Evolutionary conservation across 2,888 invertebrate genomes (phyloP), one percentile per base, ranked within the genome.

Genomic region (Acanthoscelides obtectus): DNA sequence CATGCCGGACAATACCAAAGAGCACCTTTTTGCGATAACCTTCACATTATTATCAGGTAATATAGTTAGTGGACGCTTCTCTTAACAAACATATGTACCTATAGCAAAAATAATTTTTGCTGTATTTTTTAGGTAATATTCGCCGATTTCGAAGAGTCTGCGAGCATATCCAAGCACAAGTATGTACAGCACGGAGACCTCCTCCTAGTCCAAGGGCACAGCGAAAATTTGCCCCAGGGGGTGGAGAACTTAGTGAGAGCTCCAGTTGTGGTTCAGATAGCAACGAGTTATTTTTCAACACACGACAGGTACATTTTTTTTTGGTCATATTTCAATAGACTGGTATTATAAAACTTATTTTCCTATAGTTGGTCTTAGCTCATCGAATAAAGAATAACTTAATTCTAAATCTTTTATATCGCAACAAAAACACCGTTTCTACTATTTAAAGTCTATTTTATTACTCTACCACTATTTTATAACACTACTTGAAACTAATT

Each of bases 131-230:
- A 96, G 97, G 98, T 74, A 98, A 98, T 84, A 96, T 97, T 79
- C 91, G 98, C 71, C 90, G 98, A 74, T 98, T 98, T 87, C 90
- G 97, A 71, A 90, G 98, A 80, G 96, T 98, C 77, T 98, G 98
- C 87, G 98, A 98, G 84, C 96, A 98, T 86, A 95, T 98, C 77
- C 98, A 98, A 84, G 90, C 93, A 45, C 95, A 95, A 77, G 86
- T 86, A n/a, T 86, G 86, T 73, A 85, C 85, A 8, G 45, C 45
- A 45, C 80, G 86, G 71, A 83, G 88, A 74, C 88, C 90, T 21
- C 90, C 90, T 22, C 88, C 91, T 8, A 90, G 90, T 78, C 91
- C 91, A 0, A 82, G 90, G 69, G 90, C 90, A 0, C 88, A 89
- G 70, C 84, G 91, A 66, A 91, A 91, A 79, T 90, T 90, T 80